Percentiles rank a stretch among this genome's conserved stretches.
These are phyloP conservation scores for Sycophaga agraensis DNA, from an alignment of 1,140 invertebrate genomes.

Conservation along the genomic window DNA sequence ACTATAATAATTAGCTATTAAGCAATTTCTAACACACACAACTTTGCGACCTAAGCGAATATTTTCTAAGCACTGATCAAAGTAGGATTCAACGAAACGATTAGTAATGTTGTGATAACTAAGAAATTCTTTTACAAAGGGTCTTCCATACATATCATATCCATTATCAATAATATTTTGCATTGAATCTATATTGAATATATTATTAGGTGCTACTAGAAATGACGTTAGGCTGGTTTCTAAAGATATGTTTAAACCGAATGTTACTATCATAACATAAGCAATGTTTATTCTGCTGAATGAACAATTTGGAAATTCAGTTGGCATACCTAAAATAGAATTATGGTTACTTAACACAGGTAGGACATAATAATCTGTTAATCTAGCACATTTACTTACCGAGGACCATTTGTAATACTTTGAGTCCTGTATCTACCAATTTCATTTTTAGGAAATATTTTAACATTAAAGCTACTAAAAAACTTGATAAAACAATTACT, in stretches of 20 bases:
- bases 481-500: background rate
- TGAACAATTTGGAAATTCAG: background rate
- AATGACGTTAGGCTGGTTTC: background rate
- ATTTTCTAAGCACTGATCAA: background rate
- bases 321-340: background rate
- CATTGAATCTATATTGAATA: background rate
- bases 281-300: background rate
- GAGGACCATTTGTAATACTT: background rate
- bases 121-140: background rate
- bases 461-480: background rate
- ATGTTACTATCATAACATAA: background rate
- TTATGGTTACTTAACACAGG: background rate
- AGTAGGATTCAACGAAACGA: background rate
- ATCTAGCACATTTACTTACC: background rate
- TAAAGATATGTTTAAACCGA: background rate
- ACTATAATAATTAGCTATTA: background rate
- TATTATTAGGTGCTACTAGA: background rate
- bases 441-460: too few species aligned
- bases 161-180: background rate
- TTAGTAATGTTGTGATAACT: background rate
- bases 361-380: too few species aligned
- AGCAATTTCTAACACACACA: background rate
- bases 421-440: too few species aligned
- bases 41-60: background rate
- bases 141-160: background rate